Conservation (phyloP, 2,888 invertebrate genomes). For the Sphaerophoria taeniata region DNA sequence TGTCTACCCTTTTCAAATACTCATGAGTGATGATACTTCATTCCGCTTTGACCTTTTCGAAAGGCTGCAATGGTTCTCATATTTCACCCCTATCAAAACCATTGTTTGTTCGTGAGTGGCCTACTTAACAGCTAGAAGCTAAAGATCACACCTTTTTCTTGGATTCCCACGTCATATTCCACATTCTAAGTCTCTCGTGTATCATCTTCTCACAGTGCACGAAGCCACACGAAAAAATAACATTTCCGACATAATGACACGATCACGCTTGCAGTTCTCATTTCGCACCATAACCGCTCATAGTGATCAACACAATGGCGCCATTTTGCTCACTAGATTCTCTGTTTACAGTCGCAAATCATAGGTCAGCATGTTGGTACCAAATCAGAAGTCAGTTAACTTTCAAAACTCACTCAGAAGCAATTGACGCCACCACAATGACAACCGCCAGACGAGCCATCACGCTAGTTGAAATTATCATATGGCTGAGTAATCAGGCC, state of each 20-base stretch:
- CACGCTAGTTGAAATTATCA: too few relatives aligned
- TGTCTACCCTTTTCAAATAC: too few relatives aligned
- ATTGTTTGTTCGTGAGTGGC: constrained; percentile 33
- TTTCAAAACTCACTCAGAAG: too few relatives aligned
- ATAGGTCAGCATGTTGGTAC: constrained; percentile 26
- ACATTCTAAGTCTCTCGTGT: background rate
- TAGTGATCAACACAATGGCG: background rate
- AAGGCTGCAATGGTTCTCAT: background rate
- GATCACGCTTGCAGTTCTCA: constrained; percentile 51
- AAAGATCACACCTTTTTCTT: constrained; percentile 67
- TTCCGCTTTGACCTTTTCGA: background rate
- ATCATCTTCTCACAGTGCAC: too few relatives aligned
- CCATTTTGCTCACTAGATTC: constrained; percentile 25
- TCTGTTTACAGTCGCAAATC: constrained; percentile 28
- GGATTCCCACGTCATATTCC: constrained; percentile 18
- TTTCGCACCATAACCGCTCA: too few relatives aligned
- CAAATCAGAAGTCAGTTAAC: too few relatives aligned
- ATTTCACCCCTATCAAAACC: constrained; percentile 13
- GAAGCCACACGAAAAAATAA: background rate
- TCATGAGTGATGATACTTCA: too few relatives aligned
- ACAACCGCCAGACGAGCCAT: too few relatives aligned
- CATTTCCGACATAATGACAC: constrained; percentile 66
- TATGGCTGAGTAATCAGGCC: too few relatives aligned
- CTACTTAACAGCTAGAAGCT: constrained; percentile 48
- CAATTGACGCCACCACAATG: too few relatives aligned